Conservation (phyloP, 2,888 invertebrate genomes). For the Celastrina argiolus region DNA sequence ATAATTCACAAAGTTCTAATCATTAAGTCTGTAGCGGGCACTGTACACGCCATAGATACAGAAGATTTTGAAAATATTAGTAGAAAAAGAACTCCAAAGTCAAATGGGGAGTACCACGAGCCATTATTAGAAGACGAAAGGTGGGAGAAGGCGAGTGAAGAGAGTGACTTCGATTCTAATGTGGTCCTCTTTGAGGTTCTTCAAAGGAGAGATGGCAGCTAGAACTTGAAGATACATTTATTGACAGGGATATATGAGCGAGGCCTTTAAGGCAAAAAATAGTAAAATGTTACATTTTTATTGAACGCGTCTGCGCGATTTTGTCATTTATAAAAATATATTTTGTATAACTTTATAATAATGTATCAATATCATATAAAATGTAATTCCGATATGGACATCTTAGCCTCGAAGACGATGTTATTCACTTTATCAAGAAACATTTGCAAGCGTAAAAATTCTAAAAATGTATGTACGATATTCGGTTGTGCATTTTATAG, state of each 20-base stretch:
- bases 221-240: constrained; percentile 11
- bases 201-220: constrained; percentile 65
- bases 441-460: too few relatives aligned
- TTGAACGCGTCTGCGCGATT: neutral
- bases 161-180: constrained; percentile 70
- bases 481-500: too few relatives aligned
- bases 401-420: too few relatives aligned
- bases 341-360: too few relatives aligned
- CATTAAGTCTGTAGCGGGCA: constrained; percentile 53
- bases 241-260: neutral
- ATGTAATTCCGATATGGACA: too few relatives aligned
- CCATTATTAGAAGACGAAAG: constrained; percentile 55
- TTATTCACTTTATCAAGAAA: too few relatives aligned
- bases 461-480: too few relatives aligned
- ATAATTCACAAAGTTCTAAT: constrained; percentile 83
- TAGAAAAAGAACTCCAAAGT: constrained; percentile 37
- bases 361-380: too few relatives aligned
- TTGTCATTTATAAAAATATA: neutral
- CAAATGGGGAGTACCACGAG: constrained; percentile 46
- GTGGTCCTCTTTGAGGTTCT: constrained; percentile 76
- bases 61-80: constrained; percentile 46
- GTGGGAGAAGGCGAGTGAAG: constrained; percentile 53
- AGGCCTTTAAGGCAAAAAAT: constrained; percentile 1
- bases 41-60: constrained; percentile 47
- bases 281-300: neutral